Conservation (phyloP, 2,113 vertebrate species). For the Istiophorus platypterus region DNA sequence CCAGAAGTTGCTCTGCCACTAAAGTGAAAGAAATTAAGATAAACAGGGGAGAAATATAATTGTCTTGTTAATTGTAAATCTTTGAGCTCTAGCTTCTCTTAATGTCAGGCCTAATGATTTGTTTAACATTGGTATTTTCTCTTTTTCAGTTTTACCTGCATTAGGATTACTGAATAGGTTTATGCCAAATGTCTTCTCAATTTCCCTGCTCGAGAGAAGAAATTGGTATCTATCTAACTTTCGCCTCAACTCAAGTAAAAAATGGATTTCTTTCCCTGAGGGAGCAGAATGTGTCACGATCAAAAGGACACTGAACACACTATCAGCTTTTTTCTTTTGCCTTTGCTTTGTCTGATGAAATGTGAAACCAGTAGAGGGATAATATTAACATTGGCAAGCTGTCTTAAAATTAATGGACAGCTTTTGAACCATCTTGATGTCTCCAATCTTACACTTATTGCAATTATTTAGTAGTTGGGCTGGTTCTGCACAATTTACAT, state of each 20-base stretch:
- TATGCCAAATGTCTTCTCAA: neutral
- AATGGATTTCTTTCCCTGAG: neutral
- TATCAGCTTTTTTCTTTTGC: conserved; percentile 27
- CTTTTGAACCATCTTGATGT: conserved; percentile 49
- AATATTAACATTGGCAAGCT: conserved; percentile 54
- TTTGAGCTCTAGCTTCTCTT: conserved; percentile 20
- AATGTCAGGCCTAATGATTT: conserved; percentile 17
- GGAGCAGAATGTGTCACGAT: conserved; percentile 53
- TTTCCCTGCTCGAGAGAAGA: conserved; percentile 18
- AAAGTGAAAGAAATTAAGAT: conserved; percentile 32
- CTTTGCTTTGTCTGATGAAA: conserved; percentile 54
- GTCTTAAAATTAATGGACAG: conserved; percentile 61
- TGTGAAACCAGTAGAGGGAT: conserved; percentile 47
- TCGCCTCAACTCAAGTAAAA: conserved; percentile 30
- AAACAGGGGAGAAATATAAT: neutral
- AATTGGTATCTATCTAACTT: conserved; percentile 34
- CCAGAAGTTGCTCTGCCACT: conserved; percentile 1
- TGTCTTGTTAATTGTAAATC: conserved; percentile 8
- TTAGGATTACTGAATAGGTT: neutral
- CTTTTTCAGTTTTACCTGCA: neutral
- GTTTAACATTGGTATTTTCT: conserved; percentile 6
- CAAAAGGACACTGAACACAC: conserved; percentile 48
- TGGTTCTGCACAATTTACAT: conserved; percentile 34
- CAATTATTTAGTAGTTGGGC: conserved; percentile 51
- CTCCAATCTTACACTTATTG: conserved; percentile 58